Evolutionary conservation across 2,797 vertebrate species (phyloP).

Genomic region (Falco novaeseelandiae): DNA sequence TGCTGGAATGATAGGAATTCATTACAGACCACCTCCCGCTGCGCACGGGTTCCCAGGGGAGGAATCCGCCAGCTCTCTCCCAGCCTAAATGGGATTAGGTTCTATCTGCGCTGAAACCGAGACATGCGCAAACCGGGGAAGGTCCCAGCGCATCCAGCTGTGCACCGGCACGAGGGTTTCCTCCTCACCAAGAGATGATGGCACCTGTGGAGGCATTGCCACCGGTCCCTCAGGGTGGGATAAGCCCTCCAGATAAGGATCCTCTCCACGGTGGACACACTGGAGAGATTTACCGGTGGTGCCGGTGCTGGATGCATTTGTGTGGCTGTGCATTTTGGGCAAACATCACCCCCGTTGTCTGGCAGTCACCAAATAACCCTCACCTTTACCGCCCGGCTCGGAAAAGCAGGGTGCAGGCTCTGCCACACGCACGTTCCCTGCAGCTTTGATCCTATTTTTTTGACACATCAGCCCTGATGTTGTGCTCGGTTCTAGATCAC

Average conservation of each 20-base stretch:
- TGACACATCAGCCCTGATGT: neutral
- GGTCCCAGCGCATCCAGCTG: neutral
- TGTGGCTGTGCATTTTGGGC: fast-evolving
- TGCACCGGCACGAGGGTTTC: fast-evolving
- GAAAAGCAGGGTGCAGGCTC: neutral
- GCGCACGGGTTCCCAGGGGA: neutral
- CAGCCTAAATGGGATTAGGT: conserved; percentile 47
- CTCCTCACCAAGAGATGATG: fast-evolving
- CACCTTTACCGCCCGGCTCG: fast-evolving
- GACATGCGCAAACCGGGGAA: neutral
- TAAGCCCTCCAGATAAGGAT: neutral
- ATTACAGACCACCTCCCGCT: conserved; percentile 40
- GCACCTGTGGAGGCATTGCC: fast-evolving
- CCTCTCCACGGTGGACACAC: fast-evolving
- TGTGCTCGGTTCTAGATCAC: fast-evolving
- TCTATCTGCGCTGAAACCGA: conserved; percentile 9
- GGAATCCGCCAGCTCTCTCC: conserved; percentile 28
- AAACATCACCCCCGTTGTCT: fast-evolving
- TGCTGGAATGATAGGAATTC: conserved; percentile 63
- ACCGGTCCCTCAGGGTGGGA: fast-evolving
- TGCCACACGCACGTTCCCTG: fast-evolving
- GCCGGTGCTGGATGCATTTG: neutral
- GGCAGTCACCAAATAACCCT: fast-evolving
- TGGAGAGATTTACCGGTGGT: fast-evolving
- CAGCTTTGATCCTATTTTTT: neutral